Conservation (phyloP, 2,113 vertebrate genomes). For the Mystacornis crossleyi region DNA sequence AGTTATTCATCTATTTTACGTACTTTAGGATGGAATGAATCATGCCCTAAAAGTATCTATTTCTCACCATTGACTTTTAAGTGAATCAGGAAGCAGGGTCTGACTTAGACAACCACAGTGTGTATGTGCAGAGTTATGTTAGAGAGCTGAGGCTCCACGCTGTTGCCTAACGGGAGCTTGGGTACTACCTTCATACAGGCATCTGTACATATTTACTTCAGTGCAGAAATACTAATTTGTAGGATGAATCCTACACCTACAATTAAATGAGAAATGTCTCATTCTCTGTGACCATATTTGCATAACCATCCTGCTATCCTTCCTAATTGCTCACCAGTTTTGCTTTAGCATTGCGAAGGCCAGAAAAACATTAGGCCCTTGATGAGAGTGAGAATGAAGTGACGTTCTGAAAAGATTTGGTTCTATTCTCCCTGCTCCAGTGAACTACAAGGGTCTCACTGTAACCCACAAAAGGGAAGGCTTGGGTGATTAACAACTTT, state of each 20-base stretch:
- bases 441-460: background rate
- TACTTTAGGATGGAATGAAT: background rate
- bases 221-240: background rate
- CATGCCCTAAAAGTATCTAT: background rate
- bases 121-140: background rate
- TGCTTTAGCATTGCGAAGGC: background rate
- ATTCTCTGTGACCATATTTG: background rate
- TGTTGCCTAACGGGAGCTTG: background rate
- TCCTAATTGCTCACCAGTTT: background rate
- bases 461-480: background rate
- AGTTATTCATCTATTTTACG: background rate
- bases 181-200: background rate
- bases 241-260: background rate
- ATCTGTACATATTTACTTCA: background rate
- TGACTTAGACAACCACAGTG: background rate
- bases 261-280: background rate
- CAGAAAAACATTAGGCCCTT: background rate
- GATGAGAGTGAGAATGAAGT: background rate
- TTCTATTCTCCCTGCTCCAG: background rate
- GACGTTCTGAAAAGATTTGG: background rate
- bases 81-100: background rate
- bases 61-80: background rate
- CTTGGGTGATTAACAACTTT: background rate
- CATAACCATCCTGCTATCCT: background rate
- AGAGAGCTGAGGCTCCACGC: background rate